Percentiles rank a stretch among this genome's conserved stretches.
These are phyloP conservation scores for Agrochola lota DNA, from an alignment of 2,888 invertebrate genomes.

Conservation along the genomic window DNA sequence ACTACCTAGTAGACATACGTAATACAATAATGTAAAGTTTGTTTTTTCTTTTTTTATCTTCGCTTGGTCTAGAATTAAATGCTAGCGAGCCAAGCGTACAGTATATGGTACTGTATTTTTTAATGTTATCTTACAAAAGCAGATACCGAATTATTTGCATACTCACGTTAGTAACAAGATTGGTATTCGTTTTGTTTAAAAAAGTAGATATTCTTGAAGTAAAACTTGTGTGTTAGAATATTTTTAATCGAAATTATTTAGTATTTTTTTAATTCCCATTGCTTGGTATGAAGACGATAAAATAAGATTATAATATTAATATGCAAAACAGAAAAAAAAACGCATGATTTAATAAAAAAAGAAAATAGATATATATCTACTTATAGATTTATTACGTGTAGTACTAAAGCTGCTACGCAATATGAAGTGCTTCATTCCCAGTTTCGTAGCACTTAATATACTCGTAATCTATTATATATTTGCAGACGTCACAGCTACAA, in stretches of 20 bases:
- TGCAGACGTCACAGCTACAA: neutral
- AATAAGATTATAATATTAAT: neutral
- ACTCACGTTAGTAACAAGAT: neutral
- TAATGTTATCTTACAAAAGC: neutral
- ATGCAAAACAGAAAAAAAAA: neutral
- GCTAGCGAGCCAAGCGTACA: conserved; percentile 25
- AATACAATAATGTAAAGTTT: neutral
- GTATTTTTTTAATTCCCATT: too few species aligned
- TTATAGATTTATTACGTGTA: neutral
- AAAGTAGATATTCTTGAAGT: neutral
- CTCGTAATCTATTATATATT: neutral
- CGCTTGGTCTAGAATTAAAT: conserved; percentile 26
- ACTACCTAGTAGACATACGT: neutral
- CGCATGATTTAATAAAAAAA: neutral
- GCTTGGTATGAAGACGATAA: neutral
- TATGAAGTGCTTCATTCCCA: neutral
- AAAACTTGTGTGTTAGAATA: neutral
- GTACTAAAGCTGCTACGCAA: neutral
- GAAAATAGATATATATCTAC: neutral
- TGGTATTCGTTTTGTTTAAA: neutral
- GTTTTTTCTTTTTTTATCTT: conserved; percentile 1
- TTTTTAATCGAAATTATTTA: neutral
- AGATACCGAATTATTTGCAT: conserved; percentile 10
- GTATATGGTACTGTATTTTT: conserved; percentile 10
- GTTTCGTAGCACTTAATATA: too few species aligned